These are phyloP conservation scores for Micrastur ruficollis DNA, from an alignment of 2,797 vertebrate genomes.

Conservation along the genomic window DNA sequence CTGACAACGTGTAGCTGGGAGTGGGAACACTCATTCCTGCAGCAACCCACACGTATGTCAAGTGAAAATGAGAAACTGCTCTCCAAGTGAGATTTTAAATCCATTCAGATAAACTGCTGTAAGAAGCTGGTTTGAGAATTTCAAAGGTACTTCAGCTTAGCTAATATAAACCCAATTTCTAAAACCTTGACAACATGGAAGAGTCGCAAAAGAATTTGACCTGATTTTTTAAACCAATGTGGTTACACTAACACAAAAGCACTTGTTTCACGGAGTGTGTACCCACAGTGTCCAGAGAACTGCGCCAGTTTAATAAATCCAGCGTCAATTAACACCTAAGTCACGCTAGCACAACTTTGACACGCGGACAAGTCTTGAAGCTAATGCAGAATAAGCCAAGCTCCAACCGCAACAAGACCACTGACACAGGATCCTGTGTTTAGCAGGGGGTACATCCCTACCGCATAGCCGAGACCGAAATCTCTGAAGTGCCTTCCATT, in stretches of 20 bases:
- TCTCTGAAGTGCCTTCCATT: background rate
- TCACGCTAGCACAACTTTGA: background rate
- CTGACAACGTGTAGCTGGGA: background rate
- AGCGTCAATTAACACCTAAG: background rate
- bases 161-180: background rate
- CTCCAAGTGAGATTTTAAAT: background rate
- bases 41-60: background rate
- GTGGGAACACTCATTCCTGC: background rate
- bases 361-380: background rate
- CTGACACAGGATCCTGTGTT: background rate
- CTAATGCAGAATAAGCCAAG: background rate
- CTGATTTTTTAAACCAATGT: background rate
- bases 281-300: background rate
- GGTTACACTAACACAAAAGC: background rate
- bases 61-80: background rate
- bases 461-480: accelerated
- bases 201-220: background rate
- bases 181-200: background rate
- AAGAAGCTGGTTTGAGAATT: slow-evolving; percentile 1
- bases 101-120: background rate
- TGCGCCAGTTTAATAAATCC: background rate
- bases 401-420: background rate
- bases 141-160: background rate
- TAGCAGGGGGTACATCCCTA: background rate
- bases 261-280: background rate